These are phyloP conservation scores for Acanthaster planci DNA, from an alignment of 35 echinoderm and acorn worm genomes.

Conservation along the genomic window DNA sequence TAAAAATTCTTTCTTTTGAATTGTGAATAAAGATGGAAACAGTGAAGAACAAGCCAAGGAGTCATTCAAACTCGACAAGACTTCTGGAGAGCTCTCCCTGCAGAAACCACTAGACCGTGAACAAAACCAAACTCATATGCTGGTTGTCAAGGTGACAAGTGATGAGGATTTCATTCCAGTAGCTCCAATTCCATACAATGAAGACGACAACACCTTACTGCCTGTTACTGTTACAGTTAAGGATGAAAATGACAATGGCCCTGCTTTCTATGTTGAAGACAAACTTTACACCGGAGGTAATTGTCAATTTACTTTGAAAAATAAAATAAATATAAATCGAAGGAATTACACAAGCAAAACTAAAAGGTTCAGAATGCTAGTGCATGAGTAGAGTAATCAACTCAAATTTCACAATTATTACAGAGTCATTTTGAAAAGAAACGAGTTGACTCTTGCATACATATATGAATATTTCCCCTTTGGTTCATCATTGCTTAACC, in stretches of 20 bases:
- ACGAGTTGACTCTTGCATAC: too few relatives aligned
- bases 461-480: too few relatives aligned
- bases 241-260: neutral
- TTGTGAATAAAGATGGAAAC: constrained; percentile 17
- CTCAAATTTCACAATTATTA: too few relatives aligned
- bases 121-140: neutral
- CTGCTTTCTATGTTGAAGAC: neutral
- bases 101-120: constrained; percentile 8
- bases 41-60: neutral
- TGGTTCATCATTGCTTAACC: too few relatives aligned
- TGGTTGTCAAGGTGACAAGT: neutral
- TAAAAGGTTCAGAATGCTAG: too few relatives aligned
- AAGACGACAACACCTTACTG: neutral
- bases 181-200: neutral
- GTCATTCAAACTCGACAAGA: neutral
- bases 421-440: too few relatives aligned
- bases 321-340: too few relatives aligned
- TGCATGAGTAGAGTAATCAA: too few relatives aligned
- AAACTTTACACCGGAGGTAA: constrained; percentile 19
- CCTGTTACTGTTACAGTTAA: neutral
- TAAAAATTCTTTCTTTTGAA: too few relatives aligned
- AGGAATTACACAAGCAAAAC: too few relatives aligned
- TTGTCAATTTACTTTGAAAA: too few relatives aligned
- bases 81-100: neutral
- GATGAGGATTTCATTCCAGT: neutral